Evolutionary conservation across 2,113 vertebrate species (phyloP).

Genomic region (Microtus pennsylvanicus): DNA sequence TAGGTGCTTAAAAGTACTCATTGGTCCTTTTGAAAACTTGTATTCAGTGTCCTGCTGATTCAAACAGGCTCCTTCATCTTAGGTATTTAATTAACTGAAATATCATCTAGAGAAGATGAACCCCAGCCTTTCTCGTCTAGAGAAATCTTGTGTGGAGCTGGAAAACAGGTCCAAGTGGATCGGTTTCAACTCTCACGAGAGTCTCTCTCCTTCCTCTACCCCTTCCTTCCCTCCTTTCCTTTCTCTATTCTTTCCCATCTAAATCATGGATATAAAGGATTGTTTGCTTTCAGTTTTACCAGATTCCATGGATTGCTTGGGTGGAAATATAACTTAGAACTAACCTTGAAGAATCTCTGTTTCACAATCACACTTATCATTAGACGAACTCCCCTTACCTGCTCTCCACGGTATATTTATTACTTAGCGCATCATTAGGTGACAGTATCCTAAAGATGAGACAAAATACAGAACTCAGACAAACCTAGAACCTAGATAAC

Average conservation of each 20-base stretch:
- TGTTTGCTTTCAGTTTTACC: not conserved
- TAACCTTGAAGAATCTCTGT: too few relatives aligned
- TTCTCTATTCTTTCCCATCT: not conserved
- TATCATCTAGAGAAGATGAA: not conserved
- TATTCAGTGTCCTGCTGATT: not conserved
- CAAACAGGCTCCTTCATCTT: not conserved
- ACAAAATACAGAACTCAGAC: too few relatives aligned
- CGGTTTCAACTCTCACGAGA: not conserved
- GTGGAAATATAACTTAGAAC: too few relatives aligned
- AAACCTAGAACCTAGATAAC: too few relatives aligned
- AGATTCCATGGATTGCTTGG: too few relatives aligned
- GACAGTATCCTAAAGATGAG: too few relatives aligned
- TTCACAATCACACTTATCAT: too few relatives aligned
- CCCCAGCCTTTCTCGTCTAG: not conserved
- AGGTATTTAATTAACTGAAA: not conserved
- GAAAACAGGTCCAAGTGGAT: not conserved
- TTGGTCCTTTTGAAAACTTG: not conserved
- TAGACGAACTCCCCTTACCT: too few relatives aligned
- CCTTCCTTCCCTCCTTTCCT: not conserved
- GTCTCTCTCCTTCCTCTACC: not conserved
- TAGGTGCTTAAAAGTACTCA: not conserved
- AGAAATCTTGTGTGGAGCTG: constrained; percentile 23
- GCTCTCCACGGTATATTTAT: too few relatives aligned
- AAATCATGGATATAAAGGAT: not conserved
- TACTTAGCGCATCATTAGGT: too few relatives aligned